Evolutionary conservation across 2,113 vertebrate species (phyloP).

Genomic region (Seriola aureovittata): DNA sequence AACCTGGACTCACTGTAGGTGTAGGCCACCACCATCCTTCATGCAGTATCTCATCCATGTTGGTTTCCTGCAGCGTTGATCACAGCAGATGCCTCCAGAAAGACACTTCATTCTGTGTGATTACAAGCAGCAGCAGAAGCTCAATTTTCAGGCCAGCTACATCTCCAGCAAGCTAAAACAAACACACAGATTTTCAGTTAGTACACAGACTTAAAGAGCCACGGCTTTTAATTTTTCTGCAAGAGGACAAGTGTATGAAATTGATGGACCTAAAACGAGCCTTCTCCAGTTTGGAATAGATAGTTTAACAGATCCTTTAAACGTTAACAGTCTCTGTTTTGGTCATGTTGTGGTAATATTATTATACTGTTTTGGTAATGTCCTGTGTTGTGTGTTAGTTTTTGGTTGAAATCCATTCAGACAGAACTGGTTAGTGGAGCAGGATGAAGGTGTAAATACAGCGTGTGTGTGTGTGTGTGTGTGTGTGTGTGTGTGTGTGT

Average conservation of each 20-base stretch:
- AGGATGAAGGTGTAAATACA: conserved; percentile 56
- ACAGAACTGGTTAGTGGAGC: conserved; percentile 54
- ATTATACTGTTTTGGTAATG: conserved; percentile 2
- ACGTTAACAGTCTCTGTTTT: conserved; percentile 1
- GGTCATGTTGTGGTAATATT: background rate
- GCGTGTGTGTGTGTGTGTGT: conserved; percentile 35
- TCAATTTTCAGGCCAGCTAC: too few relatives aligned
- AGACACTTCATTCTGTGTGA: conserved; percentile 1
- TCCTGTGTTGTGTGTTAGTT: conserved; percentile 28
- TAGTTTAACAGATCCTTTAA: background rate
- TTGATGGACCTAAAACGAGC: background rate
- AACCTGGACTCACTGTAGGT: background rate
- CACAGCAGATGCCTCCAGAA: conserved; percentile 3
- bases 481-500: too few relatives aligned
- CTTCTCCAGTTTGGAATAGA: background rate
- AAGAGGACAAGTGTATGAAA: background rate
- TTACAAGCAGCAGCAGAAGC: background rate
- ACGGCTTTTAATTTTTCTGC: background rate
- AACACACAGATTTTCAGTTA: background rate
- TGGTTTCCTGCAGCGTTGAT: conserved; percentile 5
- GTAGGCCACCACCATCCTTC: background rate
- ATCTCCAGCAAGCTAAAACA: background rate
- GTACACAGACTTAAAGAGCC: background rate
- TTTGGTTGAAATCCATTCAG: conserved; percentile 55
- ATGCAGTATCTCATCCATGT: background rate